Percentiles rank a stretch among this genome's conserved stretches.
Conservation (phyloP, 2,888 invertebrate species). For the Tuberolachnus salignus region DNA sequence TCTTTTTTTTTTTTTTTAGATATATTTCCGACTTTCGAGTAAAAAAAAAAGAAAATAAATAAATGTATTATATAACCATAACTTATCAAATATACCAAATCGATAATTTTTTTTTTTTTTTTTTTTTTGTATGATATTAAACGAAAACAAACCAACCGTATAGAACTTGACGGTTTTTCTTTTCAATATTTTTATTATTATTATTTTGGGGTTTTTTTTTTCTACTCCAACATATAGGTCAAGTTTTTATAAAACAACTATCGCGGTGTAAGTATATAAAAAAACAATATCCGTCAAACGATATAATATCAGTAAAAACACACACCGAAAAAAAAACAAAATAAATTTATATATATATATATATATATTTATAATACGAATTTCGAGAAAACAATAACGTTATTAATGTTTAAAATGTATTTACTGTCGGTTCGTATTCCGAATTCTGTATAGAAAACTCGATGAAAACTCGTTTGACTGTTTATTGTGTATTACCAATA, state of each 20-base stretch:
- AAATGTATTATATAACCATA: not conserved
- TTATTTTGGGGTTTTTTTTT: not conserved
- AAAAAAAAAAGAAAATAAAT: not conserved
- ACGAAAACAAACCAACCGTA: slow-evolving; percentile 23
- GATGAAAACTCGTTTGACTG: not conserved
- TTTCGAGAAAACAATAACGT: no score
- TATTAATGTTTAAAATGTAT: no score
- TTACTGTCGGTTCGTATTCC: no score
- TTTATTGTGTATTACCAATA: not conserved
- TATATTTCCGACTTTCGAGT: no score
- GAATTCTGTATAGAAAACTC: not conserved
- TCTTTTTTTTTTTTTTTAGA: no score
- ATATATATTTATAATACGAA: no score
- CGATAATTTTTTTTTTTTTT: not conserved
- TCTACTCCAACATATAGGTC: slow-evolving; percentile 15
- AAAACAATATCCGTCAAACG: slow-evolving; percentile 1
- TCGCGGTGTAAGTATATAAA: not conserved
- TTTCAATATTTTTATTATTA: slow-evolving; percentile 2
- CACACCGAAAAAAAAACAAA: not conserved
- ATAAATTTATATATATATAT: no score
- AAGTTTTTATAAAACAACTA: slow-evolving; percentile 7
- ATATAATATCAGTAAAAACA: not conserved
- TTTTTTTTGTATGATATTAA: not conserved
- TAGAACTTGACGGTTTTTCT: slow-evolving; percentile 5
- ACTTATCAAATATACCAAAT: not conserved